Evolutionary conservation across 2,113 vertebrate genomes (phyloP).

Genomic region (Cichladusa arquata): DNA sequence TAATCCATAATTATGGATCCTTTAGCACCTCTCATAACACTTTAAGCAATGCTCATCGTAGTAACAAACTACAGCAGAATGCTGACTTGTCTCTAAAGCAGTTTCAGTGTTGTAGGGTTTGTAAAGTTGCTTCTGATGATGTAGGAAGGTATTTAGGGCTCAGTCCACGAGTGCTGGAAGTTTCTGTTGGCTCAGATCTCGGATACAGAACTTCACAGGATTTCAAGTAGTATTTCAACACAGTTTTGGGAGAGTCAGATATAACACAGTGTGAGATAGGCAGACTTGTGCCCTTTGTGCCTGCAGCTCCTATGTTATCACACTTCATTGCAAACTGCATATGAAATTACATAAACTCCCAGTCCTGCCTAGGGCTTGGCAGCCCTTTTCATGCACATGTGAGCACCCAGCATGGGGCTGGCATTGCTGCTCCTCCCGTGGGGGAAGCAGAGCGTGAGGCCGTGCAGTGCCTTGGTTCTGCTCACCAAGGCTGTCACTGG

Average conservation of each 20-base stretch:
- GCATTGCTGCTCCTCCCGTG: rapidly evolving
- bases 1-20: conserved; percentile 9
- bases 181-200: not conserved
- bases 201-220: not conserved
- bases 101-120: not conserved
- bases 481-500: not conserved
- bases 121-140: not conserved
- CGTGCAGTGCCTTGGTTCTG: not conserved
- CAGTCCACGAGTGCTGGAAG: not conserved
- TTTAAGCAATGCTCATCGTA: not conserved
- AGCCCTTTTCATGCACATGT: not conserved
- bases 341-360: not conserved
- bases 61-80: not conserved
- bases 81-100: not conserved
- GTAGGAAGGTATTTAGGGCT: not conserved
- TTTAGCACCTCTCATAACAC: not conserved
- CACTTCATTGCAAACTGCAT: not conserved
- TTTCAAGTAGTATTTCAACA: not conserved
- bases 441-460: not conserved
- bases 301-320: not conserved
- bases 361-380: not conserved
- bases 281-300: not conserved
- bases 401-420: not conserved
- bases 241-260: not conserved
- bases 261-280: not conserved